These are phyloP conservation scores for Folsomia manolachei DNA, from an alignment of 2,888 invertebrate genomes.

Conservation along the genomic window DNA sequence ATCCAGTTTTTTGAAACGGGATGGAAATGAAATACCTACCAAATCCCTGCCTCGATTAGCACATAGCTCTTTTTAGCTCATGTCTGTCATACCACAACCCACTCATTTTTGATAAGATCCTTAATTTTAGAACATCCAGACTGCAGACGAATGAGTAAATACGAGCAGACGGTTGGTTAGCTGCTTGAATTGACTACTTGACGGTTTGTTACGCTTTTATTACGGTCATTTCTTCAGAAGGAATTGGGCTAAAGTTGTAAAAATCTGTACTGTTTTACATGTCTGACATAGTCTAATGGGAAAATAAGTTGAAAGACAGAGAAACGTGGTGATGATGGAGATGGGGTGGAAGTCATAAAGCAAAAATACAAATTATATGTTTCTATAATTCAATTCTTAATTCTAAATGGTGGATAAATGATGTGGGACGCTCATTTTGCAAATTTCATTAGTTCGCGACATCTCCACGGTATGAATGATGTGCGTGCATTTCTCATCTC, in stretches of 20 bases:
- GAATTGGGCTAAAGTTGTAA: constrained; percentile 5
- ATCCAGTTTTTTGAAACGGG: background rate
- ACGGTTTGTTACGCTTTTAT: constrained; percentile 2
- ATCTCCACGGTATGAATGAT: no score
- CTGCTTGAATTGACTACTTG: no score
- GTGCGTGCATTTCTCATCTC: no score
- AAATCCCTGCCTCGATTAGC: no score
- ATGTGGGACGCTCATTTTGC: no score
- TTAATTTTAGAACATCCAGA: background rate
- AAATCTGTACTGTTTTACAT: background rate
- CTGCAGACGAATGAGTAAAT: constrained; percentile 2
- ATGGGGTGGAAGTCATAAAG: background rate
- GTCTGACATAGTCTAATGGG: no score
- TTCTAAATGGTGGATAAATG: background rate
- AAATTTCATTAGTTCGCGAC: no score
- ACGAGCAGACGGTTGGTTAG: constrained; percentile 7
- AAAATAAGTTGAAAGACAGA: no score
- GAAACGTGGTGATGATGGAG: no score
- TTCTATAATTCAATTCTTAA: background rate
- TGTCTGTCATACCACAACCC: no score
- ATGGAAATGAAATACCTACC: background rate
- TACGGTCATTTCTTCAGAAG: background rate
- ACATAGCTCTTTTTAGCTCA: background rate
- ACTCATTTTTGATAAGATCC: background rate
- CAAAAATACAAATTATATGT: background rate